These are phyloP conservation scores for Megalops atlanticus DNA, from an alignment of 2,113 vertebrate genomes.

Conservation along the genomic window DNA sequence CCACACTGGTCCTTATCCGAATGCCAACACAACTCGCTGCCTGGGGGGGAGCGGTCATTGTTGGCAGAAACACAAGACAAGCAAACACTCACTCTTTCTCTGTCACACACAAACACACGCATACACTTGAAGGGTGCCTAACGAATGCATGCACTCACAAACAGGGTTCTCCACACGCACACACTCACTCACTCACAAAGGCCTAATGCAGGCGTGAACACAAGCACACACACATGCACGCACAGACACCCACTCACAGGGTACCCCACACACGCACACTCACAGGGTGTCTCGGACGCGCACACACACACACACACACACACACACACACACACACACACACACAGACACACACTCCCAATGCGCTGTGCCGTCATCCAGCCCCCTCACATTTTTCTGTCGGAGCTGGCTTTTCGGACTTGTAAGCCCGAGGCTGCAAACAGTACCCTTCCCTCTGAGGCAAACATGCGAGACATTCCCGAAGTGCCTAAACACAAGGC, in stretches of 20 bases:
- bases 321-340: conserved; percentile 24
- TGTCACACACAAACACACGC: not conserved
- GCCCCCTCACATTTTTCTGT: conserved; percentile 8
- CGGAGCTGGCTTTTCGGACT: not conserved
- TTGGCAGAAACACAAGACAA: conserved; percentile 29
- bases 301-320: not conserved
- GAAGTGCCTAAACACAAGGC: too few species aligned
- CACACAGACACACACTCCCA: conserved; percentile 30
- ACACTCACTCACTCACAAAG: conserved; percentile 21
- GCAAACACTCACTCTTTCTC: conserved; percentile 56
- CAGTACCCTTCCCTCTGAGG: not conserved
- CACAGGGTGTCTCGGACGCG: too few species aligned
- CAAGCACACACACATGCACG: not conserved
- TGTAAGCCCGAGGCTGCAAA: not conserved
- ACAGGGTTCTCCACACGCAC: not conserved
- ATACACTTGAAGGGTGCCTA: too few species aligned
- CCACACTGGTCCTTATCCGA: not conserved
- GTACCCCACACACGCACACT: conserved; percentile 37
- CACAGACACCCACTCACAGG: not conserved
- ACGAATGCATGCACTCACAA: not conserved
- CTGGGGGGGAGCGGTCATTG: conserved; percentile 65
- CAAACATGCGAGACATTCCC: not conserved
- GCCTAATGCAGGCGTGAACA: not conserved
- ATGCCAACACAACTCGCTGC: not conserved
- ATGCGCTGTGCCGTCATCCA: not conserved